Percentiles rank a stretch among this genome's conserved stretches.
These are phyloP conservation scores for Aphaenogaster rudis DNA, from an alignment of 1,140 invertebrate genomes.

Conservation along the genomic window DNA sequence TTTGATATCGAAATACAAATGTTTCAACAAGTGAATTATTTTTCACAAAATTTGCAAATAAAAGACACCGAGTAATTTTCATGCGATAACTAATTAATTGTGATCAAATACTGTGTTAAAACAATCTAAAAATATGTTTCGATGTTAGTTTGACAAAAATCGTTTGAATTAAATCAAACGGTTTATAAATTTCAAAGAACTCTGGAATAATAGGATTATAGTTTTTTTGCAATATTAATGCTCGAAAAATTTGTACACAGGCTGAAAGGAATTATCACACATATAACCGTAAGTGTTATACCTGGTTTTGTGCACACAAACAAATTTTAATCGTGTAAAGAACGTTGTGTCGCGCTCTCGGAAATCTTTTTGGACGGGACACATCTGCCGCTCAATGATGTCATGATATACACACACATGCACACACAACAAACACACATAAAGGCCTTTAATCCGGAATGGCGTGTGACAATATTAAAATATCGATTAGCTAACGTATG, in stretches of 20 bases:
- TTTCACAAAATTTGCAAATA: neutral
- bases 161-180: neutral
- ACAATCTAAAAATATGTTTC: neutral
- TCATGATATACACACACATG: slow-evolving; percentile 58
- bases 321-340: slow-evolving; percentile 54
- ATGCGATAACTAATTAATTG: neutral
- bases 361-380: slow-evolving; percentile 65
- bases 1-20: neutral
- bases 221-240: neutral
- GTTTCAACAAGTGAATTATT: slow-evolving; percentile 12
- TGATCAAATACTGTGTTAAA: neutral
- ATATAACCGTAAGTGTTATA: neutral
- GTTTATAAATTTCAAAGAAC: neutral
- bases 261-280: slow-evolving; percentile 11
- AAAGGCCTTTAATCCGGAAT: slow-evolving; percentile 83
- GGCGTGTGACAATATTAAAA: slow-evolving; percentile 86
- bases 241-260: neutral
- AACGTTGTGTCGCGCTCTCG: neutral
- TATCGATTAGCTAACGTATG: slow-evolving; percentile 87
- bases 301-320: neutral
- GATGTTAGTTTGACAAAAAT: neutral
- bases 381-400: slow-evolving; percentile 74
- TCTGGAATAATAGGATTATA: neutral
- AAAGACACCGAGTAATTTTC: neutral
- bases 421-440: slow-evolving; percentile 67